Evolutionary conservation across 2,797 vertebrate species (phyloP), one percentile per base, ranked within the genome.

Genomic region (Nannoperca australis): DNA sequence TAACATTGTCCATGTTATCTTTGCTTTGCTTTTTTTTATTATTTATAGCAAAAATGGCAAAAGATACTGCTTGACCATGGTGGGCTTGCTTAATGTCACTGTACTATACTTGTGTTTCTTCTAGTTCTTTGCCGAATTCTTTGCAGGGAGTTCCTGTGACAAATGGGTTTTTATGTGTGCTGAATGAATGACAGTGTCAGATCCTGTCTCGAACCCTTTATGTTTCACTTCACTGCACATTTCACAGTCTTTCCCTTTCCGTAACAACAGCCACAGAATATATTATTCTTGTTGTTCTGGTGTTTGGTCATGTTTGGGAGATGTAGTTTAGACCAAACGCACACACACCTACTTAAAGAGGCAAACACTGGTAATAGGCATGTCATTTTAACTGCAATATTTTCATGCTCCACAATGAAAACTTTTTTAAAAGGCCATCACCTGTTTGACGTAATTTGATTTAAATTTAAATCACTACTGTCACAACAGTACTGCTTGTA

Each of bases 141-240:
- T 27, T 27, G 24, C 75, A 36, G 11, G 53, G 38, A 44, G 70
- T 70, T 76, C 73, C 45, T 40, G 70, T 68, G 84, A 88, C 77
- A 81, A 88, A 87, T 65, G 70, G 77, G 40, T 78, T 90, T 90
- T 89, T 85, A 85, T 86, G 70, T 81, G 85, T 50, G 86, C 76
- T 87, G 90, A 91, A 90, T 88, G 90, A 94, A 63, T 83, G 92
- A 93, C 92, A 89, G 87, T 91, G 91, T 93, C 93, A 92, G 84
- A 93, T 92, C 82, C 88, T 81, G 88, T 90, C 86, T 88, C 73
- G 65, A 90, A 91, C 88, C 88, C 87, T 90, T 92, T 73, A 86
- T 81, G 91, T 92, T 93, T 91, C 89, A 90, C 92, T 92, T 87
- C 87, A 71, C 87, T 91, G 89, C 91, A 93, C 90, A 93, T 87